These are phyloP conservation scores for Nibea albiflora DNA, from an alignment of 2,113 vertebrate species.

Conservation along the genomic window DNA sequence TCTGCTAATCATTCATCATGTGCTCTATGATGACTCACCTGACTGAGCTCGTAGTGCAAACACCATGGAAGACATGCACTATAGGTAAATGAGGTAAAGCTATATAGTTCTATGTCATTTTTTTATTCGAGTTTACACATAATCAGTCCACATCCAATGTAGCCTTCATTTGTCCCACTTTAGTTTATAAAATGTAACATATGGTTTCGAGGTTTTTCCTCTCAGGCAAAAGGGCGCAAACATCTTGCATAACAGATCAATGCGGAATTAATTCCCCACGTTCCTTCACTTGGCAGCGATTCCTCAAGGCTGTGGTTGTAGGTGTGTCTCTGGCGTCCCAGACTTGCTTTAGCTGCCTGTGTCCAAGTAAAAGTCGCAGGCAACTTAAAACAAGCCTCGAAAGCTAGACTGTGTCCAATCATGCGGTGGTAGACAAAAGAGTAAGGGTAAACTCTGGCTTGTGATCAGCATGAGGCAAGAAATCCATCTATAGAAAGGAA, in stretches of 20 bases:
- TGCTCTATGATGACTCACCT: constrained; percentile 3
- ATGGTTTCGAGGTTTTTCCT: background rate
- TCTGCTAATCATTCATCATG: constrained; percentile 14
- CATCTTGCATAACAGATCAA: too few relatives aligned
- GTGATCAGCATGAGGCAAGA: background rate
- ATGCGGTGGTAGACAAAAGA: background rate
- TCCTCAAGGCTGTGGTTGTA: background rate
- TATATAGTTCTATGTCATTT: background rate
- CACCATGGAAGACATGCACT: background rate
- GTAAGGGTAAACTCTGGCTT: background rate
- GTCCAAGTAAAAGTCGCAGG: constrained; percentile 87
- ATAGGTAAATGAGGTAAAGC: background rate
- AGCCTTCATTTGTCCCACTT: background rate
- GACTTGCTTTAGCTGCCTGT: constrained; percentile 99
- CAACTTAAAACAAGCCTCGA: constrained; percentile 96
- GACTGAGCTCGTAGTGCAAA: constrained; percentile 25
- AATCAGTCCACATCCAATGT: background rate
- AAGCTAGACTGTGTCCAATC: constrained; percentile 70
- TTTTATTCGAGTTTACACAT: background rate
- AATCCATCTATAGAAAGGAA: constrained; percentile 7
- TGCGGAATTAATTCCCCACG: background rate
- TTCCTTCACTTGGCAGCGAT: background rate
- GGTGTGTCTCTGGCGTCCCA: constrained; percentile 82
- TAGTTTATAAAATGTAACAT: background rate
- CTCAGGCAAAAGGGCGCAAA: background rate